These are phyloP conservation scores for Lacerta agilis DNA, from an alignment of 2,797 vertebrate genomes.

Conservation along the genomic window DNA sequence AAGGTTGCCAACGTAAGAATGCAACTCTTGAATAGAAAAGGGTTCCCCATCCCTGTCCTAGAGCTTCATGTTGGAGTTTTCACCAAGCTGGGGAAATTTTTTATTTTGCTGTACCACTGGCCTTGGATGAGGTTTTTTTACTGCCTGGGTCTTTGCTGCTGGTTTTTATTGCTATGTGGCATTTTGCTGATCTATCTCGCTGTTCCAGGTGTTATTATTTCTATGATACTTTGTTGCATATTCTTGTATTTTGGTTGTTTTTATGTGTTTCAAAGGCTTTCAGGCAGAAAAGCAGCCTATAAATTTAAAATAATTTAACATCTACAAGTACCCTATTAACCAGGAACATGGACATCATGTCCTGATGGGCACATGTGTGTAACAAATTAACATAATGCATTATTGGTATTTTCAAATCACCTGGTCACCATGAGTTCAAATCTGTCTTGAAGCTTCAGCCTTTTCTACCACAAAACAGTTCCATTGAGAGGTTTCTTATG, in stretches of 20 bases:
- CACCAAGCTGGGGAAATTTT: background rate
- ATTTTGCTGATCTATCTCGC: background rate
- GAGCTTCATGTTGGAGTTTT: background rate
- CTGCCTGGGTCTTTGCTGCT: background rate
- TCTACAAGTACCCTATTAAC: background rate
- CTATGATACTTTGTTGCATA: background rate
- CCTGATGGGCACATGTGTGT: no score
- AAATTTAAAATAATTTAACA: background rate
- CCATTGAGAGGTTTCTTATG: background rate
- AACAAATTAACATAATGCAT: background rate
- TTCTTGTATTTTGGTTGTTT: background rate
- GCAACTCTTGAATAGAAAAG: no score
- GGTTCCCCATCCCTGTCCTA: no score
- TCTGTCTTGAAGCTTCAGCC: background rate
- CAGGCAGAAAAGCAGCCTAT: background rate
- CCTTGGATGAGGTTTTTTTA: background rate
- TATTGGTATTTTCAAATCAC: background rate
- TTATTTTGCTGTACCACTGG: background rate
- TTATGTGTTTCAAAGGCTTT: background rate
- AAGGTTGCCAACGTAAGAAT: no score
- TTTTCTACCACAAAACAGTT: accelerated
- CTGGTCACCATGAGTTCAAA: background rate
- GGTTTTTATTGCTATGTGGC: background rate
- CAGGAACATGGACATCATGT: background rate
- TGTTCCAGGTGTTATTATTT: background rate